Base-by-base conservation (phyloP, 2,888 invertebrate genomes). In the Pachydiplax longipennis region DNA sequence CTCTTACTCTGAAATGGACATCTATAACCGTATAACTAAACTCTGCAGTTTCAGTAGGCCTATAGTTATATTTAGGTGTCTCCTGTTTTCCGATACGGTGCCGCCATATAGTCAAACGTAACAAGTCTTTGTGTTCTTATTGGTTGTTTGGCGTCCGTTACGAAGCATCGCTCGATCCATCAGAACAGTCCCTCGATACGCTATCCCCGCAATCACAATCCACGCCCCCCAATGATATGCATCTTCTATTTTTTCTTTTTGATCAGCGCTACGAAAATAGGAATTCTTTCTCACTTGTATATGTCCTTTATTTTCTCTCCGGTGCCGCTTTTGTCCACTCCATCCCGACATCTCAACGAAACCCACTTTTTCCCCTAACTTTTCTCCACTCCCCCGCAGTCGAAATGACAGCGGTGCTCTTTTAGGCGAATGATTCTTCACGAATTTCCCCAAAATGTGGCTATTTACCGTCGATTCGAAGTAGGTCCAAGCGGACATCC, bases 211-310 rank as follows among this genome's bases (percentile, higher is more conserved):
- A 53, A 31, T 61, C 61, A 58, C 87, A 61, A 1, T 18, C 35
- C 37, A 37, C 22, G 31, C 58, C 15, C 82, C 12, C 25, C 44
- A 6, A 61, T 87, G 87, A 87, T 87, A 87, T 87, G 87, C 87
- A 65, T 87, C 87, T 87, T 61, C 61, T 58, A 31, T 53, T 53
- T 53, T 53, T 53, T 53, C 53, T 53, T 53, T 53, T 87, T 61
- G 61, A 37, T 87, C 61, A 65, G 65, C 87, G 37, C 87, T 87
- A 87, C 61, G 61, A 61, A 87, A 87, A 87, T 87, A 87, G 61
- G 37, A 87, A 61, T 37, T 61, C 61, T 73, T 13, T 73, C 73
- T 73, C 73, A 53, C 73, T 73, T 31, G 73, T 13, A 31, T 18
- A 31, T 31, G 73, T 73, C 65, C n/a, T 12, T 65, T 65, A 37